Base-by-base conservation (phyloP, 37 sponge, comb jelly and placozoan species). In the Aphrocallistes beatrix region DNA sequence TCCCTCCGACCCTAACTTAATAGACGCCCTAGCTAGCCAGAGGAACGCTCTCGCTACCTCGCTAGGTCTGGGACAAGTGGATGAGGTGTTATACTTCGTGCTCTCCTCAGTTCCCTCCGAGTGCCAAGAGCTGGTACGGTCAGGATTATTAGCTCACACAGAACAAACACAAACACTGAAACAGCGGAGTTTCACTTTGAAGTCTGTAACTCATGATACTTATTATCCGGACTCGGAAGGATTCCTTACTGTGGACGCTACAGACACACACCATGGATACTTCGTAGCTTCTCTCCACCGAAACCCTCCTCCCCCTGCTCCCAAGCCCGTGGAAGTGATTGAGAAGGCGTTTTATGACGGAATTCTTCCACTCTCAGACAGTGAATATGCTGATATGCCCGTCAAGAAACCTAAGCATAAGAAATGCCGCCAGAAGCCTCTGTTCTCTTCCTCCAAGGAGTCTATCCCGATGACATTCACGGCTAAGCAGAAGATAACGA, bases 381-480 rank as follows among this genome's bases (percentile, higher is more conserved):
- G 28, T 25, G 75, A 60, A 19, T 8, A 25, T 25, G 75, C 10
- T 8, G 25, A 13, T 60, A 19, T 60, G 10, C 17, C 32, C n/a
- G 28, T 28, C 3, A 60, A 60, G 75, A 60, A 60, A 13, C 32
- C 1, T 8, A 60, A 13, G 21, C 28, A 25, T 21, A 60, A 60
- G 75, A 60, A 60, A 13, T 30, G 3, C 34, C 75, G 32, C 3
- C 10, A 60, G 3, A 60, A 60, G 34, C 75, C 75, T 60, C 75
- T 60, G 3, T 60, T 60, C 75, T 60, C 75, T 13, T 32, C 75
- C 25, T 60, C 75, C 10, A 60, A 28, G 25, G 75, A 60, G 34
- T 6, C 34, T 30, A 60, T 60, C n/a, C 75, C 75, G 3, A 60
- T 60, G 75, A 60, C 75, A 60, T 60, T 60, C 75, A 60, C 75